These are phyloP conservation scores for Drosophila simulans DNA, from an alignment of 1,140 invertebrate species.

Conservation along the genomic window DNA sequence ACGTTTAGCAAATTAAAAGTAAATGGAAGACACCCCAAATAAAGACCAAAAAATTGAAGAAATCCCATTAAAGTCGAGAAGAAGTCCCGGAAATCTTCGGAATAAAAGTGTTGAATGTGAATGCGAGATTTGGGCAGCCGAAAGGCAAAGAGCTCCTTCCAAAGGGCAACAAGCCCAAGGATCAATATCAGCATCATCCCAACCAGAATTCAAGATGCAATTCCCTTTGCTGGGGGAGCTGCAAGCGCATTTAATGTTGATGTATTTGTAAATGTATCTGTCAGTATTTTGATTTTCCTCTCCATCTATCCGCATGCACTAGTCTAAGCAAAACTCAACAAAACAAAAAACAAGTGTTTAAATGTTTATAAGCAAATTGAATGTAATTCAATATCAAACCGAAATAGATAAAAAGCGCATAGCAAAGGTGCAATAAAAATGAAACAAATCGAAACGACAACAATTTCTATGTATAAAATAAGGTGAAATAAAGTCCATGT, in stretches of 20 bases:
- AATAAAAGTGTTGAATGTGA: constrained; percentile 1
- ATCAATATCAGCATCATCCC: constrained; percentile 20
- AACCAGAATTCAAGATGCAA: not conserved
- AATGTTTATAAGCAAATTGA: constrained; percentile 61
- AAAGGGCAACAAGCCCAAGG: constrained; percentile 1
- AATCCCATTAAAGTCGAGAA: constrained; percentile 8
- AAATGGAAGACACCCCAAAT: constrained; percentile 9
- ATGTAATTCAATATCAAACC: constrained; percentile 59
- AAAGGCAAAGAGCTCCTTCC: not conserved
- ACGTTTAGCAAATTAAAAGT: constrained; percentile 53
- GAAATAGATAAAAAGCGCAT: not conserved
- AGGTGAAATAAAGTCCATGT: constrained; percentile 71
- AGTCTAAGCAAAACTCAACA: constrained; percentile 23
- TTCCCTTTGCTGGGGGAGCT: constrained; percentile 1
- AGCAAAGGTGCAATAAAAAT: not conserved
- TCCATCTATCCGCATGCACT: constrained; percentile 34
- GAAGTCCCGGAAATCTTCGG: not conserved
- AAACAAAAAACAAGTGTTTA: constrained; percentile 12
- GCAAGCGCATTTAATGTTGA: constrained; percentile 2
- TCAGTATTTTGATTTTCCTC: constrained; percentile 16
- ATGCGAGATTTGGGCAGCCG: not conserved
- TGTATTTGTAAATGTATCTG: constrained; percentile 32
- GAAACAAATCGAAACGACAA: constrained; percentile 8
- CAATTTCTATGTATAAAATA: constrained; percentile 57
- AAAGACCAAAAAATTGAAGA: constrained; percentile 40